Evolutionary conservation across 2,113 vertebrate genomes (phyloP), one percentile per base, ranked within the genome.

Genomic region (Pica pica): DNA sequence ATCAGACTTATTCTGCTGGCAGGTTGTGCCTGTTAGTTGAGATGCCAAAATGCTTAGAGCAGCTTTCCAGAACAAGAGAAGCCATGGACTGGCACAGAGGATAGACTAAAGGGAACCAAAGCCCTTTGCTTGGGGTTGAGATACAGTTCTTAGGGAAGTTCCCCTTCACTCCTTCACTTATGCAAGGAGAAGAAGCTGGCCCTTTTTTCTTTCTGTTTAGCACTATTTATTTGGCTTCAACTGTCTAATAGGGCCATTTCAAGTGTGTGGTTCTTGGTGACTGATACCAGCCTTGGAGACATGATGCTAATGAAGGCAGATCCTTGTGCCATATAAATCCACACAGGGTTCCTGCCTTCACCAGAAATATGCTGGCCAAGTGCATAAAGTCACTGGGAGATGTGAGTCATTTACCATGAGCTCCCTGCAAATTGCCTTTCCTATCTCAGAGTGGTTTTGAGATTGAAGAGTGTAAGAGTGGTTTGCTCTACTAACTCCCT

Each of bases 181-280:
- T 6, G 13, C 13, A 81, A 37, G 7, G 7, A 55, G 18, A 59
- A 17, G 21, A 84, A 87, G 13, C 1, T 44, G 30, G 18, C 4
- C 35, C 11, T 31, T 83, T 86, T 80, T 35, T 23, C 37, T 65
- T 61, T 55, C 22, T 86, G 22, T 59, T 92, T 52, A 68, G 26
- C 1, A 3, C 21, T 33, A 30, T 7, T 78, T 67, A 21, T 55
- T 74, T 1, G 21, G 2, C 26, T 70, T 89, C 24, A 7, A 0
- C 16, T 63, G 31, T 31, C n/a, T 73, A 55, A 47, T 1, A 0
- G 33, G 18, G 26, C 5, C 10, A 21, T 81, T 65, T 89, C 35
- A 83, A 89, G 52, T 37, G 7, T 61, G 23, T 8, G 3, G 16
- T 33, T 88, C 28, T 55, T 80, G 55, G 17, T 81, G 68, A 59